Evolutionary conservation across 2,888 invertebrate species (phyloP), one percentile per base, ranked within the genome.

Genomic region (Homarus gammarus): DNA sequence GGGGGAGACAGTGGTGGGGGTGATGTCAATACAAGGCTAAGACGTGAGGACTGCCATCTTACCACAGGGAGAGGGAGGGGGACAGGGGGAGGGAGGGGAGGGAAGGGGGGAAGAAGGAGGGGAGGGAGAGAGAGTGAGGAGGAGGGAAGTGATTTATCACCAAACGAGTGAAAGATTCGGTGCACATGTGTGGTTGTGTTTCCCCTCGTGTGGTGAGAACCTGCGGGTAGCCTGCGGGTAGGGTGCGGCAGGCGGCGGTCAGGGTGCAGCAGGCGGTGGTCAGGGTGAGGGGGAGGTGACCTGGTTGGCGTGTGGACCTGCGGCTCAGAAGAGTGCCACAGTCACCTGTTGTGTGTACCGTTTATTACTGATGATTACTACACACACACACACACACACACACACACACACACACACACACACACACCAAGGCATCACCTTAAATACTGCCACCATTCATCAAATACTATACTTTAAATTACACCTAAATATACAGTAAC

Each of bases 161-260:
- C 85, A 78, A 86, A 78, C 78, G 78, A 86, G 78, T 86, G 85
- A 86, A 78, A 86, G 85, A 86, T 86, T 86, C 51, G 85, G 70
- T 49, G 49, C 78, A 86, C 85, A 86, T 86, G 78, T 86, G 85
- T 27, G 85, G 78, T 70, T 84, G 10, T 56, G 78, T 68, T 77
- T 78, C 85, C 49, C 78, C 77, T 78, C 78, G 78, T 72, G 83
- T 77, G 85, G 85, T 85, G 85, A 77, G 85, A 85, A 85, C 36
- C 77, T 40, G 77, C 27, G 75, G 77, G 36, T 33, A 64, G 85
- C n/a, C 36, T 27, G 78, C 15, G 78, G 70, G 27, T 49, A 38
- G 78, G 31, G 36, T 38, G 84, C 36, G 75, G 82, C 33, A 15
- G 44, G 68, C 38, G 5, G 64, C 6, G 27, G 64, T n/a, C 64